phyloP scores from a whole-genome alignment of 64 coral and sea anemone genomes.

The Platygyra sinensis region DNA sequence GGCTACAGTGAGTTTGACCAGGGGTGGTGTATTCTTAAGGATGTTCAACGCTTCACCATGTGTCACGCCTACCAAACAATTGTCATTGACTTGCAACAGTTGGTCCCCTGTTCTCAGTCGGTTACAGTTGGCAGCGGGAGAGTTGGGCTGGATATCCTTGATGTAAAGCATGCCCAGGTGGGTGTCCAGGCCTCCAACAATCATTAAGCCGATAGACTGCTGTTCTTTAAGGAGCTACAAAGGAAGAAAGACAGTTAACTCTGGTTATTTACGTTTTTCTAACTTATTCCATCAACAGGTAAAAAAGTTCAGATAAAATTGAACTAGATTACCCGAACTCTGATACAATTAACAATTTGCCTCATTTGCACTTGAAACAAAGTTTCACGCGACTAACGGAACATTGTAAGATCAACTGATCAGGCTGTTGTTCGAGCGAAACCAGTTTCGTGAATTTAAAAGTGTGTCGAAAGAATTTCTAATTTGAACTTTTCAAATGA shows the following conservation, averaged over 20 bases:
- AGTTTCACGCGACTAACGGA: too few relatives aligned
- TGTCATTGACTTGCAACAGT: conserved; percentile 86
- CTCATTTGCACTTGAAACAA: too few relatives aligned
- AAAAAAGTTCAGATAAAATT: too few relatives aligned
- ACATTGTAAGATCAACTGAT: too few relatives aligned
- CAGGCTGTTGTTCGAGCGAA: too few relatives aligned
- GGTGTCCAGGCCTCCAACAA: conserved; percentile 94
- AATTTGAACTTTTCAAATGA: too few relatives aligned
- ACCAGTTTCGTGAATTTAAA: too few relatives aligned
- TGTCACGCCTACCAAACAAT: conserved; percentile 81
- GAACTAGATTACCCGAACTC: too few relatives aligned
- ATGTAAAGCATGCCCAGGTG: conserved; percentile 96
- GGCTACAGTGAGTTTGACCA: conserved; percentile 92
- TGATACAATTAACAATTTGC: too few relatives aligned
- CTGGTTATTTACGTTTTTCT: background rate
- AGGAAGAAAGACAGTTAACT: background rate
- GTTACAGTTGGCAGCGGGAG: conserved; percentile 85
- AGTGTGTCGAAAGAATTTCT: too few relatives aligned
- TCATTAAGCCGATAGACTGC: conserved; percentile 87
- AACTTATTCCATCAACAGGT: background rate
- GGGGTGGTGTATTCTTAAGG: conserved; percentile 82
- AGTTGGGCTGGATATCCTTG: conserved; percentile 85
- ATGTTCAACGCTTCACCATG: conserved; percentile 85
- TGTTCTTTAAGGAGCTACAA: conserved; percentile 91
- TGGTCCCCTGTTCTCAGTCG: conserved; percentile 84